A percentile compares a stretch with the other conserved stretches of the same genome.
These are phyloP conservation scores for Heterodera carotae DNA, from an alignment of 1,140 invertebrate genomes.

Conservation along the genomic window DNA sequence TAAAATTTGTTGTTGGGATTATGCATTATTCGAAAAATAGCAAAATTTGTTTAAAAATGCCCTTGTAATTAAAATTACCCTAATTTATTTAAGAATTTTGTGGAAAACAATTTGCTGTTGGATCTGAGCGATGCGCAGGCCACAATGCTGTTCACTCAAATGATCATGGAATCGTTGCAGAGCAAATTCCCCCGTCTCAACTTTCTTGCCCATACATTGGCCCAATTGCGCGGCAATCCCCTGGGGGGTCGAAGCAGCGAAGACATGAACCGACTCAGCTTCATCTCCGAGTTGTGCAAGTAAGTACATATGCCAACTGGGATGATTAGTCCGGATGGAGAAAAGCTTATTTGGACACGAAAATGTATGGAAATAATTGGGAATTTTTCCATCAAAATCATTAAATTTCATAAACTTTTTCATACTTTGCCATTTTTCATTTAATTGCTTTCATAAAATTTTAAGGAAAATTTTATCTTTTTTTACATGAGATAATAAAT, in stretches of 20 bases:
- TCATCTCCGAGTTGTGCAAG: conserved; percentile 90
- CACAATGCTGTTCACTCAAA: conserved; percentile 83
- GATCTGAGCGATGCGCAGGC: conserved; percentile 89
- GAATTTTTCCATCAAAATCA: no score
- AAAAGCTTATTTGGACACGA: no score
- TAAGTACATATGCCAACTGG: conserved; percentile 68
- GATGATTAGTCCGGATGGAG: no score
- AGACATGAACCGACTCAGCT: conserved; percentile 79
- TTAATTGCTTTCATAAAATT: no score
- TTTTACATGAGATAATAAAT: no score
- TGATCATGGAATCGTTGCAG: conserved; percentile 72
- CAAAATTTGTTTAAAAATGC: no score
- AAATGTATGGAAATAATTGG: no score
- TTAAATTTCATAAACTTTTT: no score
- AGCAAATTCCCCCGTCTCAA: conserved; percentile 58
- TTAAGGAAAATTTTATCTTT: no score
- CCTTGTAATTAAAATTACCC: neutral
- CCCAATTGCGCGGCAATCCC: conserved; percentile 71
- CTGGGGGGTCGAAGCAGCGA: conserved; percentile 76
- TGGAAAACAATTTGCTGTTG: conserved; percentile 84
- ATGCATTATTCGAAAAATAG: no score
- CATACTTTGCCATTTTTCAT: neutral
- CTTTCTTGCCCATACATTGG: conserved; percentile 74
- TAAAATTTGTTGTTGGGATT: no score
- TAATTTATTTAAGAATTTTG: conserved; percentile 71